Evolutionary conservation across 2,888 invertebrate species (phyloP).

Genomic region (Kryphioiulus occultus): DNA sequence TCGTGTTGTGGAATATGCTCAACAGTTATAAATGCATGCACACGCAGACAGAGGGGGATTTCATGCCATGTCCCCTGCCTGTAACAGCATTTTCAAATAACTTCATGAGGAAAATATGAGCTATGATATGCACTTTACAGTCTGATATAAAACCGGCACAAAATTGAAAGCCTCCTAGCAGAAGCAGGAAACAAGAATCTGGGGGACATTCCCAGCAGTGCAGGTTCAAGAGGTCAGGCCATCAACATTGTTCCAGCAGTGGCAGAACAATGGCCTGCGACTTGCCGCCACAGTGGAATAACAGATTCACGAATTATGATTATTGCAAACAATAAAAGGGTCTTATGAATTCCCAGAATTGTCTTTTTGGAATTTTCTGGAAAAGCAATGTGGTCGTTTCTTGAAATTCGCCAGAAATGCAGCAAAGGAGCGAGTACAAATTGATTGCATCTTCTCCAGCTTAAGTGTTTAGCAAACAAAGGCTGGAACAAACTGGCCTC

Average conservation of each 20-base stretch:
- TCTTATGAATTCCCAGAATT: neutral
- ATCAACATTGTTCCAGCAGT: too few relatives aligned
- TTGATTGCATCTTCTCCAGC: slow-evolving; percentile 16
- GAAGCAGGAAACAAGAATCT: neutral
- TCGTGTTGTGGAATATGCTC: too few relatives aligned
- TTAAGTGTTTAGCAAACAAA: slow-evolving; percentile 26
- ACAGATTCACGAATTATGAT: neutral
- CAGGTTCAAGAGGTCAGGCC: neutral
- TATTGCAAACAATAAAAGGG: neutral
- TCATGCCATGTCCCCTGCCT: too few relatives aligned
- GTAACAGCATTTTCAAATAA: too few relatives aligned
- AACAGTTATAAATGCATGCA: too few relatives aligned
- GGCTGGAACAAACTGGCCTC: slow-evolving; percentile 26
- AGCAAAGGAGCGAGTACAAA: slow-evolving; percentile 17
- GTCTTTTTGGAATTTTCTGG: neutral
- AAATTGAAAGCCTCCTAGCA: neutral
- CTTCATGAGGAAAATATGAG: too few relatives aligned
- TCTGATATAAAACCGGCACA: neutral
- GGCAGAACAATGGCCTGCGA: neutral
- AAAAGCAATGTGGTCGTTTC: neutral
- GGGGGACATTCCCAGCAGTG: neutral
- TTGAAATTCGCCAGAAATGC: neutral
- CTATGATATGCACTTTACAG: neutral
- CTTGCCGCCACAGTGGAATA: neutral
- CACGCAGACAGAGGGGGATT: too few relatives aligned